Base-by-base conservation (phyloP, 1,140 invertebrate species). In the Kradibia gibbosae region DNA sequence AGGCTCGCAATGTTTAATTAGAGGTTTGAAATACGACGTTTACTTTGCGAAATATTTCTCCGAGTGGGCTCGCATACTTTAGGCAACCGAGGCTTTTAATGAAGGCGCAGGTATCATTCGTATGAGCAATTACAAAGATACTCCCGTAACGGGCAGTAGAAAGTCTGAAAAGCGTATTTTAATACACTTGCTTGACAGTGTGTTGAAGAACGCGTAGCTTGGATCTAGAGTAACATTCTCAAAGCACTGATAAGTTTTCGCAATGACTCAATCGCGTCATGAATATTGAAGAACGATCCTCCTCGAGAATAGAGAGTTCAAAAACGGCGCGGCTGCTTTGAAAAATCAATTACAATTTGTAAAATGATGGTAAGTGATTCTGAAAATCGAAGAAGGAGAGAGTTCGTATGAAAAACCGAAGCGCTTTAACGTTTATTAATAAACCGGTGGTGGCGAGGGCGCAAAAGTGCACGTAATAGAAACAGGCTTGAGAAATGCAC, bases 401-500 rank as follows among this genome's bases (percentile, higher is more conserved):
- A 25, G 25, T 60, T n/a, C 20, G n/a, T 48, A 53, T 53, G 60
- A 45, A 53, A 70, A 74, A 42, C 71, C 48, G 72, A 75, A 62
- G 76, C 65, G 77, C 15, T 53, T 76, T 85, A 86, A 57, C 65
- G 25, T 57, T 70, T 72, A 79, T 71, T 79, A 79, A 79, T 71
- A 36, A 57, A 50, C 13, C 22, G n/a, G 50, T 25, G n/a, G 50
- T 25, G n/a, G 81, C 17, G 72, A 62, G 70, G 71, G 57, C 75
- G 39, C 50, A 70, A n/a, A 62, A 20, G 42, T 39, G 50, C 48
- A 82, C 20, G 67, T 79, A 79, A 75, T 75, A 81, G 45, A 77
- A 81, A 53, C 73, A 74, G 45, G 81, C 39, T 86, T 82, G 84
- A 86, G 86, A 88, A 87, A 88, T 80, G 81, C 78, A 71, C 82